Conservation (phyloP, 2,888 invertebrate species). For the Amiota minor region DNA sequence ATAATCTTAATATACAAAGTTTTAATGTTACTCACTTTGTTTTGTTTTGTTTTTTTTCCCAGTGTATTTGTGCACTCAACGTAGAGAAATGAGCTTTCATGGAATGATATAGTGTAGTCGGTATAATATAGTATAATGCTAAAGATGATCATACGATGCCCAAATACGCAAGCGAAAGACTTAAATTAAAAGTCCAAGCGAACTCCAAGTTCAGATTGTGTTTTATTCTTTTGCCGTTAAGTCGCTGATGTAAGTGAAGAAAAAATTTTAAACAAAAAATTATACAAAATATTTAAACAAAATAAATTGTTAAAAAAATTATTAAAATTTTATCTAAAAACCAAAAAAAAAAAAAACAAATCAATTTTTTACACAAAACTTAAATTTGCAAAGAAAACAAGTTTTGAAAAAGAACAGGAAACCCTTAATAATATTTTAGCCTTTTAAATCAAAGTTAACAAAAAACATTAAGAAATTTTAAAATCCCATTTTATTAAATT, state of each 20-base stretch:
- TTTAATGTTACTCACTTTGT: too few species aligned
- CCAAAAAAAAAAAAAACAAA: not conserved
- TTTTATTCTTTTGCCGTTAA: constrained; percentile 56
- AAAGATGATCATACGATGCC: constrained; percentile 23
- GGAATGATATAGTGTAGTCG: too few species aligned
- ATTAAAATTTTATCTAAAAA: not conserved
- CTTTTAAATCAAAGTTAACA: too few species aligned
- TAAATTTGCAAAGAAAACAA: not conserved
- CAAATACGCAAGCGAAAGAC: constrained; percentile 28
- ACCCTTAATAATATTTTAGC: too few species aligned
- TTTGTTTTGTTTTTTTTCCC: not conserved
- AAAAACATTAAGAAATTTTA: too few species aligned
- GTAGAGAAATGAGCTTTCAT: constrained; percentile 18
- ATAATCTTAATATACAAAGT: too few species aligned
- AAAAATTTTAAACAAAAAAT: constrained; percentile 22
- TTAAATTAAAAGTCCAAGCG: constrained; percentile 61
- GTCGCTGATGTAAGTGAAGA: constrained; percentile 40
- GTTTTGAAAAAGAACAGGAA: not conserved
- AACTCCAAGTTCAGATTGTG: constrained; percentile 61
- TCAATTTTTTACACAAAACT: not conserved
- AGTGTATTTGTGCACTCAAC: constrained; percentile 1
- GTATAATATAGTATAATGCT: too few species aligned
- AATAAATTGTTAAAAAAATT: constrained; percentile 7
- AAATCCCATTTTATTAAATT: too few species aligned
- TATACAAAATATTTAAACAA: not conserved